Evolutionary conservation across 2,888 invertebrate species (phyloP), one percentile per base, ranked within the genome.

Genomic region (Thymelicus lineola): DNA sequence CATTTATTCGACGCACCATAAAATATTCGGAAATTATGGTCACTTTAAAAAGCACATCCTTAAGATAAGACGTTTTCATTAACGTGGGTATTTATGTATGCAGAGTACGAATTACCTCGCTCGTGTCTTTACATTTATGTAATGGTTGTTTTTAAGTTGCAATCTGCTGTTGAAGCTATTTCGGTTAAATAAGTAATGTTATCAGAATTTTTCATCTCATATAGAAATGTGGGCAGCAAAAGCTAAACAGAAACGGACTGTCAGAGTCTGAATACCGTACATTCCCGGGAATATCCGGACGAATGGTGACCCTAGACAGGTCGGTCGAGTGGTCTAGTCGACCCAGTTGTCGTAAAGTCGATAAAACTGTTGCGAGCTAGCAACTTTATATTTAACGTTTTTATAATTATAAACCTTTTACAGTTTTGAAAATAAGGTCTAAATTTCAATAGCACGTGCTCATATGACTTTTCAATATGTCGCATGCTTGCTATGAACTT

Each of bases 261-360:
- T 28, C 28, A 28, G 9, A 42, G 9, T 42, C 42, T 4, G 42
- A 42, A 50, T 20, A 53, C 20, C 17, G 7, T n/a, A 10, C 10
- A 48, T 48, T 15, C 7, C 9, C 10, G 50, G 9, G 9, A 6
- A 48, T 48, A 50, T 15, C 20, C 20, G 53, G 20, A 53, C 12
- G 53, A 53, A 17, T 53, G 53, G 64, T 68, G 72, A 71, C 69
- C 59, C 59, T 75, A 77, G 81, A 85, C 75, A 80, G 86, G 86
- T 88, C 86, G 87, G 86, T 88, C 86, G 87, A 90, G 89, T 85
- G 83, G 78, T 77, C 76, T 79, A 81, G 82, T 85, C 90, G 90
- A 90, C 90, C 89, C 80, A 89, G 86, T 87, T 88, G 83, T 79
- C 79, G 72, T 81, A 78, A 82, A 80, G 85, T 87, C 88, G 84